Evolutionary conservation across 2,113 vertebrate species (phyloP).

Genomic region (Tympanuchus pallidicinctus): DNA sequence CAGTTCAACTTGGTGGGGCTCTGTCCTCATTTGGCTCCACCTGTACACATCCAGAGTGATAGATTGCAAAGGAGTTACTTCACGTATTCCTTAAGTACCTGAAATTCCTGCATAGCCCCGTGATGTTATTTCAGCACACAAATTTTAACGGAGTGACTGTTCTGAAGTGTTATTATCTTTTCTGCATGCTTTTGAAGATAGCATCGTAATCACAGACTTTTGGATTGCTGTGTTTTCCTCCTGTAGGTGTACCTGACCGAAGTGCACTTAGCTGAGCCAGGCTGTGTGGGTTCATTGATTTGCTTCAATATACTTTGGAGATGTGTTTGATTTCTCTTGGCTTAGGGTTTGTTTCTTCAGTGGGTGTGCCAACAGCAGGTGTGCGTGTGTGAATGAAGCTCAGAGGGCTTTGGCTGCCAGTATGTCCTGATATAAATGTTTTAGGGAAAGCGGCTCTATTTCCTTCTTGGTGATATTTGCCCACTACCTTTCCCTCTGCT

Average conservation of each 20-base stretch:
- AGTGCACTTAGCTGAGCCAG: background rate
- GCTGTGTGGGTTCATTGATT: background rate
- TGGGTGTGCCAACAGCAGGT: background rate
- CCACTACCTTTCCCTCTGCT: background rate
- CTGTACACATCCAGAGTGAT: background rate
- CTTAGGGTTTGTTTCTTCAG: background rate
- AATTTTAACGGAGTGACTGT: background rate
- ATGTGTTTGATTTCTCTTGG: background rate
- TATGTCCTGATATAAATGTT: background rate
- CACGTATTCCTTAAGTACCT: rapidly evolving
- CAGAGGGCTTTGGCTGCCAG: background rate
- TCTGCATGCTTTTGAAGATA: background rate
- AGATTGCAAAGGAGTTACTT: background rate
- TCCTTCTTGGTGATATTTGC: background rate
- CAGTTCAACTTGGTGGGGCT: background rate
- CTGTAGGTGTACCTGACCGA: background rate
- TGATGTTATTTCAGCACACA: background rate
- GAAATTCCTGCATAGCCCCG: background rate
- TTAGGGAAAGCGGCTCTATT: rapidly evolving
- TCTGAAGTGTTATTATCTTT: conserved; percentile 20
- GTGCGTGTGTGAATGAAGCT: background rate
- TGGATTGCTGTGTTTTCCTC: background rate
- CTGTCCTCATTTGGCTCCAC: background rate
- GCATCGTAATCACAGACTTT: background rate
- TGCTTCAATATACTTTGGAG: background rate